Base-by-base conservation (phyloP, 2,797 vertebrate species). In the Darevskia nairensis region DNA sequence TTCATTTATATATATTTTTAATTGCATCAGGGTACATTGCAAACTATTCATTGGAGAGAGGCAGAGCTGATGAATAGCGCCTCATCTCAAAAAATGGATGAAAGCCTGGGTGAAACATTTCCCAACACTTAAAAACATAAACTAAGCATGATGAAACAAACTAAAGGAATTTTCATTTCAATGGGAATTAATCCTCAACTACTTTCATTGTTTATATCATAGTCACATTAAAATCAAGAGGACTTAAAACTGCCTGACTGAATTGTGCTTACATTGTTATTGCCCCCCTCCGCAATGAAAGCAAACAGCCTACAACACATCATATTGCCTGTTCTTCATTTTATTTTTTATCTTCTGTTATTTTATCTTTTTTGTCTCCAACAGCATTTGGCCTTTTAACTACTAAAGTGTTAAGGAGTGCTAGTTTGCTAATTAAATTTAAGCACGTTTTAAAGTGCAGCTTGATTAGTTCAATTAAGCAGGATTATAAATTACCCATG, bases 381-480 rank as follows among this genome's bases (percentile, higher is more conserved):
- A 72, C n/a, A 74, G 79, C 68, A 80, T 84, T 84, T 88, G 87
- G 75, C 75, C 55, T 82, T 82, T 86, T 76, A 86, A 86, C 64
- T 82, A 15, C 0, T 91, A 77, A 92, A 71, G 1, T 61, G 84
- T 89, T 76, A 76, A 68, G 64, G 8, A 61, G 19, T 85, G 21
- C 29, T 72, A 72, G 46, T 90, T 59, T 32, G 66, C 90, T 90
- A 89, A 83, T 88, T 91, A 94, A 94, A 93, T 93, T 82, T 89
- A 89, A 90, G 74, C 32, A 25, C 85, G 76, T 86, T 91, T 76
- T 81, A 93, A 94, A 94, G 32, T 89, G 11, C 82, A 90, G 27
- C 39, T 88, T 93, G 91, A 94, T 93, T 95, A 94, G 80, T 93
- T 87, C 84, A 95, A 85, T 78, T 90, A 82, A 94, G 86, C 88